Evolutionary conservation across 2,888 invertebrate species (phyloP).

Genomic region (Neoaliturus tenellus): DNA sequence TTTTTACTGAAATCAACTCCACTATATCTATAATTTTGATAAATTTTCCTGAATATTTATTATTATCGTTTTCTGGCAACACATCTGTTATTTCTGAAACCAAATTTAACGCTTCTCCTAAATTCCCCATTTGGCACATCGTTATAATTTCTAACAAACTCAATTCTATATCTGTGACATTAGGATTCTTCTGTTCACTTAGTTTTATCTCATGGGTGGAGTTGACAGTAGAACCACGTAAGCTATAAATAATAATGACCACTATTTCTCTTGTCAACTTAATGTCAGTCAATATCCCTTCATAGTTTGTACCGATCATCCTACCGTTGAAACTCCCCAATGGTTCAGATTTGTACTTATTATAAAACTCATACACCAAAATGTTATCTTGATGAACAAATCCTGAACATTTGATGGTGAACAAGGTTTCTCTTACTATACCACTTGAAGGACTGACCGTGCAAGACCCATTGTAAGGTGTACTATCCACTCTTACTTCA

Average conservation of each 20-base stretch:
- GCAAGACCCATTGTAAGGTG: constrained; percentile 3
- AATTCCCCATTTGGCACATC: neutral
- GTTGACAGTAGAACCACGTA: neutral
- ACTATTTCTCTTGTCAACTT: neutral
- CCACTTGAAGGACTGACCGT: neutral
- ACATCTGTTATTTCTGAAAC: neutral
- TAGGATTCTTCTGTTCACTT: neutral
- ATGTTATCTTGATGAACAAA: neutral
- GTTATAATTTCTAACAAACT: neutral
- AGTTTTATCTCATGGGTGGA: neutral
- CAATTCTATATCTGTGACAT: neutral
- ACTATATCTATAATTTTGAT: neutral
- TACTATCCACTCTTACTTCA: neutral
- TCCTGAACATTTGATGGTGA: neutral
- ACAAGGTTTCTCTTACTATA: neutral
- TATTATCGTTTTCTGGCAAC: neutral
- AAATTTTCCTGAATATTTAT: neutral
- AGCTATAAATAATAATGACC: neutral
- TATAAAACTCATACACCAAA: neutral
- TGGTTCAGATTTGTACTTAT: constrained; percentile 2
- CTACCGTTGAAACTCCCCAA: neutral
- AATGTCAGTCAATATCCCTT: neutral
- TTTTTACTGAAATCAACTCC: neutral
- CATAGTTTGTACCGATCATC: neutral
- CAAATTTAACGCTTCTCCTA: neutral